A percentile compares a stretch with the other conserved stretches of the same genome.
Conservation (phyloP, 2,113 vertebrate species). For the Verasper variegatus region DNA sequence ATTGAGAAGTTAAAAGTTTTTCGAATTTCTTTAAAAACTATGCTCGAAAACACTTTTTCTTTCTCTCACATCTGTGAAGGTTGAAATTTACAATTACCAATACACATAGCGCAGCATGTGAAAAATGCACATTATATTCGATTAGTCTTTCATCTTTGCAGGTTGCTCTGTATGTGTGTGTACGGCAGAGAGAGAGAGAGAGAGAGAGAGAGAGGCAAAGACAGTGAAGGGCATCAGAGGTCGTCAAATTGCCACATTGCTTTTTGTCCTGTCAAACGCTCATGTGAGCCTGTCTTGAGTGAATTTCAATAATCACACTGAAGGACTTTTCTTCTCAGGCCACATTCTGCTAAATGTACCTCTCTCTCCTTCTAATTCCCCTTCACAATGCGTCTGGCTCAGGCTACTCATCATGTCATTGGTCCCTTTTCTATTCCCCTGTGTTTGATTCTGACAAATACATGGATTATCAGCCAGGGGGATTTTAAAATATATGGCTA, state of each 20-base stretch:
- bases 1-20: background rate
- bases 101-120: conserved; percentile 2
- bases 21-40: background rate
- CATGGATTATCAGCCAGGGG: conserved; percentile 82
- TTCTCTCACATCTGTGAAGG: background rate
- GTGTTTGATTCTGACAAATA: conserved; percentile 86
- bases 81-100: conserved; percentile 10
- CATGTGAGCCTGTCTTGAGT: conserved; percentile 61
- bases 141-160: conserved; percentile 37
- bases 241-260: conserved; percentile 62
- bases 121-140: conserved; percentile 29
- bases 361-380: conserved; percentile 78
- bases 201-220: conserved; percentile 11
- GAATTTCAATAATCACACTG: conserved; percentile 81
- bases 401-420: conserved; percentile 77
- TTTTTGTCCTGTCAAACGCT: conserved; percentile 72
- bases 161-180: conserved; percentile 32
- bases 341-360: conserved; percentile 77
- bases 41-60: background rate
- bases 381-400: conserved; percentile 78
- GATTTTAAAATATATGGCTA: conserved; percentile 84
- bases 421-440: conserved; percentile 81
- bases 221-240: conserved; percentile 70
- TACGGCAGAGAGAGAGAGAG: background rate
- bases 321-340: conserved; percentile 78